A percentile compares a stretch with the other conserved stretches of the same genome.
Conservation (phyloP, 2,797 vertebrate species). For the Myotis daubentonii region DNA sequence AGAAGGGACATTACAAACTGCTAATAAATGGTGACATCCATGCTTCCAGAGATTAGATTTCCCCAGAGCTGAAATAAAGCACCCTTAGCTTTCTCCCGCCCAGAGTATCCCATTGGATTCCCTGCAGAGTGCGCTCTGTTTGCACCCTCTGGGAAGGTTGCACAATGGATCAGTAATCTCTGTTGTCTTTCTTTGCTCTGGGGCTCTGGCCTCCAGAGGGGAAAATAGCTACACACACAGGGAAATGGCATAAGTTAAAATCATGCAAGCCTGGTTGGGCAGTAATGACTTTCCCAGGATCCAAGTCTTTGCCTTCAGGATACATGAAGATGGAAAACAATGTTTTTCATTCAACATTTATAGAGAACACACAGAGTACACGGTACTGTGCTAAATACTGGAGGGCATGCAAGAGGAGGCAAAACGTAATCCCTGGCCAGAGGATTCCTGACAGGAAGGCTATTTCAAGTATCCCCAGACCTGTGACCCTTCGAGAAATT, state of each 20-base stretch:
- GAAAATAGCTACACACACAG: conserved; percentile 71
- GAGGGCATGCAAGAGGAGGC: neutral
- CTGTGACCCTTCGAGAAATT: neutral
- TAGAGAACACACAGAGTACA: neutral
- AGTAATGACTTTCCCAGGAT: conserved; percentile 73
- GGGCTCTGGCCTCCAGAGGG: conserved; percentile 75
- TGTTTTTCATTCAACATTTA: conserved; percentile 65
- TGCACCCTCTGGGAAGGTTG: conserved; percentile 42
- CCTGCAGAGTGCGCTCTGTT: neutral
- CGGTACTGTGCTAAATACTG: neutral
- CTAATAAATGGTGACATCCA: neutral
- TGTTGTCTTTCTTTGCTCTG: conserved; percentile 72
- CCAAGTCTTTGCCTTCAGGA: conserved; percentile 60
- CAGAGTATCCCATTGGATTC: conserved; percentile 34
- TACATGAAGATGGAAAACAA: conserved; percentile 60
- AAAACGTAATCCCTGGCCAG: neutral
- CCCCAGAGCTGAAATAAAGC: neutral
- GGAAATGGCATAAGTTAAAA: conserved; percentile 80
- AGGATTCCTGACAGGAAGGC: neutral
- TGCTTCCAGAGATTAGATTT: neutral
- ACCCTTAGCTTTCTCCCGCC: neutral
- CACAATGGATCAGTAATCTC: conserved; percentile 74
- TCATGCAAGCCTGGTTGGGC: conserved; percentile 75
- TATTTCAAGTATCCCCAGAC: neutral
- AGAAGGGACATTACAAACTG: conserved; percentile 6